These are phyloP conservation scores for Melanargia galathea DNA, from an alignment of 2,888 invertebrate species.

Conservation along the genomic window DNA sequence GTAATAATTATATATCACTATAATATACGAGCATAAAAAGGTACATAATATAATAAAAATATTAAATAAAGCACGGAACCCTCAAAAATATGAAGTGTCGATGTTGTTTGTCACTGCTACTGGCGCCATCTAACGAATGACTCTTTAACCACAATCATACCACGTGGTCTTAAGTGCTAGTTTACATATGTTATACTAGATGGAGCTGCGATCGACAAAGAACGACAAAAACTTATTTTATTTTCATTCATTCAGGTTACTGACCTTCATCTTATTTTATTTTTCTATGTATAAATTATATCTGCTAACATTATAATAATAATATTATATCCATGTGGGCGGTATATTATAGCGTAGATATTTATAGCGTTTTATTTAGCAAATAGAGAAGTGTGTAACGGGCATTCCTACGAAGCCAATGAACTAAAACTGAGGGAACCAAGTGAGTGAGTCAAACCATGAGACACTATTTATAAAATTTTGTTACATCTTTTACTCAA, in stretches of 20 bases:
- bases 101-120: slow-evolving; percentile 8
- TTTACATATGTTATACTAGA: slow-evolving; percentile 48
- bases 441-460: background rate
- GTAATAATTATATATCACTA: no score
- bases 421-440: background rate
- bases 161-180: slow-evolving; percentile 31
- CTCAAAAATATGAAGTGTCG: background rate
- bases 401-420: background rate
- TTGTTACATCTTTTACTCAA: background rate
- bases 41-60: no score
- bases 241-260: slow-evolving; percentile 6
- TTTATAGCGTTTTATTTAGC: background rate
- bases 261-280: slow-evolving; percentile 13
- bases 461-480: background rate
- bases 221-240: slow-evolving; percentile 13
- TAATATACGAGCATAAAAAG: no score
- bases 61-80: background rate
- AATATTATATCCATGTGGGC: no score
- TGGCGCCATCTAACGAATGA: slow-evolving; percentile 55
- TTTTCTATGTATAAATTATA: background rate
- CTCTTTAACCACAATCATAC: slow-evolving; percentile 38
- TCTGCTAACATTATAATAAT: background rate
- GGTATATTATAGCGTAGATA: background rate
- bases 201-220: slow-evolving; percentile 42
- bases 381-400: background rate